Conservation (phyloP, 2,797 vertebrate genomes). For the Pampus argenteus region DNA sequence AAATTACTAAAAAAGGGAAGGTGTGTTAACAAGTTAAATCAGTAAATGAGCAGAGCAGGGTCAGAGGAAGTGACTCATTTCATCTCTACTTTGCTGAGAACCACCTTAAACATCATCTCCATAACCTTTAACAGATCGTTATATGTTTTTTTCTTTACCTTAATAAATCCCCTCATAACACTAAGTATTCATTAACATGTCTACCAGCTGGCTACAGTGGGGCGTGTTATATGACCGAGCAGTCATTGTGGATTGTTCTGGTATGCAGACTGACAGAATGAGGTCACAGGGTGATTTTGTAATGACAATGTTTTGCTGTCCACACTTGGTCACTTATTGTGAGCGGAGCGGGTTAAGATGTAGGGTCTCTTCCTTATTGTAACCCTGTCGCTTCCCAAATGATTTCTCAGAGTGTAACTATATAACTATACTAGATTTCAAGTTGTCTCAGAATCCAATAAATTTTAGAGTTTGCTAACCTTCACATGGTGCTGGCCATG, state of each 20-base stretch:
- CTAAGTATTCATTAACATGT: constrained; percentile 41
- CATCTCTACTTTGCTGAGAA: constrained; percentile 35
- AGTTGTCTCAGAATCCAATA: background rate
- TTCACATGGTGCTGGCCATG: background rate
- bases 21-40: constrained; percentile 49
- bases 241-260: constrained; percentile 42
- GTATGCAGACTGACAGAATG: constrained; percentile 49
- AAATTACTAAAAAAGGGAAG: constrained; percentile 45
- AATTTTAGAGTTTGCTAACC: background rate
- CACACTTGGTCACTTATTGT: constrained; percentile 18
- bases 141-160: constrained; percentile 39
- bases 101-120: background rate
- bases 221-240: constrained; percentile 15
- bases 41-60: constrained; percentile 42
- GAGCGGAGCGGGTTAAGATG: background rate
- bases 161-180: constrained; percentile 47
- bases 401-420: background rate
- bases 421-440: background rate
- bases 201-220: constrained; percentile 38
- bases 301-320: constrained; percentile 38
- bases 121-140: constrained; percentile 32
- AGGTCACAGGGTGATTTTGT: constrained; percentile 49
- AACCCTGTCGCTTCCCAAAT: background rate
- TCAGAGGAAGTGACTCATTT: constrained; percentile 41
- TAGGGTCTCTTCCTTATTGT: background rate